A percentile compares a stretch with the other conserved stretches of the same genome.
These are phyloP conservation scores for Blera fallax DNA, from an alignment of 2,888 invertebrate genomes.

Conservation along the genomic window DNA sequence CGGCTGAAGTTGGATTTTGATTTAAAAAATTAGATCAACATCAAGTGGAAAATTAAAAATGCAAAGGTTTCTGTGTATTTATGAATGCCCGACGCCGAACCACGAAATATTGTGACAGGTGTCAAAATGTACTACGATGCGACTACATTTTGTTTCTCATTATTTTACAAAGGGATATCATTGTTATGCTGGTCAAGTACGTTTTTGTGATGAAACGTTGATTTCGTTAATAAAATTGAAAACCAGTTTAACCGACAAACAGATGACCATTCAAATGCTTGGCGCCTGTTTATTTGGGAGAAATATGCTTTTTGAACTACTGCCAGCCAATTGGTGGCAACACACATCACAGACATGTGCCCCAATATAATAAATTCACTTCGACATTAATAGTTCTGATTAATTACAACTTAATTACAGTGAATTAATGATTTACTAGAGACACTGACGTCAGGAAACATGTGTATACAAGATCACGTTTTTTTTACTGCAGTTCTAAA, in stretches of 20 bases:
- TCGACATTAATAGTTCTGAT: not conserved
- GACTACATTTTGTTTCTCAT: too few relatives aligned
- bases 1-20: not conserved
- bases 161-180: too few relatives aligned
- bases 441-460: not conserved
- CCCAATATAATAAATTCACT: not conserved
- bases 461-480: not conserved
- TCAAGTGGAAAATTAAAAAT: not conserved
- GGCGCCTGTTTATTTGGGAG: not conserved
- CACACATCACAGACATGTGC: not conserved
- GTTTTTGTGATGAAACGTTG: too few relatives aligned
- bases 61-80: not conserved
- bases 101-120: slow-evolving; percentile 9
- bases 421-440: not conserved
- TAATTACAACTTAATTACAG: not conserved
- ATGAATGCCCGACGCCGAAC: not conserved
- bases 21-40: slow-evolving; percentile 3
- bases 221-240: too few relatives aligned
- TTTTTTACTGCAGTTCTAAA: too few relatives aligned
- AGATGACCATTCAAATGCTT: not conserved
- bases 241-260: not conserved
- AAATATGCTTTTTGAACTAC: too few relatives aligned
- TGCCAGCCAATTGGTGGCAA: too few relatives aligned
- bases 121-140: not conserved
- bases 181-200: too few relatives aligned